phyloP scores from a whole-genome alignment of 2,113 vertebrate species.

The Meleagris gallopavo region DNA sequence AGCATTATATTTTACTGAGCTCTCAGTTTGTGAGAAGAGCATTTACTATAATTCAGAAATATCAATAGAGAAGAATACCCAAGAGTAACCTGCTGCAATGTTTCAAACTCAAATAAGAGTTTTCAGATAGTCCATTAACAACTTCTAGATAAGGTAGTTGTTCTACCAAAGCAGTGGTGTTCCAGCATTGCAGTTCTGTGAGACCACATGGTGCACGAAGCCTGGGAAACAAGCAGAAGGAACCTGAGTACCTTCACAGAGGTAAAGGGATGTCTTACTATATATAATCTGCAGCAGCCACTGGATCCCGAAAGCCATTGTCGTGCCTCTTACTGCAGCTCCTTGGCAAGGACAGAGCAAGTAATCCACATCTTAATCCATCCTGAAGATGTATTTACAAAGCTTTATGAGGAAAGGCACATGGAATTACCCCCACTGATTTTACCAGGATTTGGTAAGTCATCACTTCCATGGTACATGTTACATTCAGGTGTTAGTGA shows the following conservation, averaged over 20 bases:
- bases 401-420: neutral
- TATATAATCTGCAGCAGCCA: neutral
- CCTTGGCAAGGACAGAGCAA: neutral
- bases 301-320: neutral
- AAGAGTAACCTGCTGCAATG: neutral
- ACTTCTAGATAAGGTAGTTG: neutral
- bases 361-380: neutral
- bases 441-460: neutral
- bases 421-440: neutral
- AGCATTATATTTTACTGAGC: constrained; percentile 51
- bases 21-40: constrained; percentile 51
- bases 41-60: constrained; percentile 32
- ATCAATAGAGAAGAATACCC: neutral
- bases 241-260: neutral
- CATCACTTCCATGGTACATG: neutral
- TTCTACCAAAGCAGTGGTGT: neutral
- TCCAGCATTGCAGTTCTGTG: neutral
- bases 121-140: neutral
- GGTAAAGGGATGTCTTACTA: fast-evolving
- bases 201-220: neutral
- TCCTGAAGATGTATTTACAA: neutral
- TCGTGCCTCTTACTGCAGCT: neutral
- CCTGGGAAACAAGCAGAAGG: too few relatives aligned
- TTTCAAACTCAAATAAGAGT: neutral
- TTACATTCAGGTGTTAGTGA: neutral